Evolutionary conservation across 2,888 invertebrate species (phyloP).

Genomic region (Euplexia lucipara): DNA sequence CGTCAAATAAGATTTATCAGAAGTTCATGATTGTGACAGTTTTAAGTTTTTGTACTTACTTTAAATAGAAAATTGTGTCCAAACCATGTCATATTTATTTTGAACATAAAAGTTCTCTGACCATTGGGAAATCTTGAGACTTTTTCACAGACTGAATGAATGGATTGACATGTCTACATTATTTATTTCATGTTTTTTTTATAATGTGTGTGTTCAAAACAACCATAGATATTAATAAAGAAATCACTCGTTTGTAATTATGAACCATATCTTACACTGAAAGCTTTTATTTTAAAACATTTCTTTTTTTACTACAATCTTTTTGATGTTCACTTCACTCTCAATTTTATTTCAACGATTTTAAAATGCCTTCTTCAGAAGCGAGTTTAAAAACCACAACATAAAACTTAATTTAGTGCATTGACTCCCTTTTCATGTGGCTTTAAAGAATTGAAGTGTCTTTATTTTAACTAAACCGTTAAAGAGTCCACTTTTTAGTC

Average conservation of each 20-base stretch:
- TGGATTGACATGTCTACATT: conserved; percentile 20
- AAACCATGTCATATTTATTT: no score
- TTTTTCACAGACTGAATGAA: no score
- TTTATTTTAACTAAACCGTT: conserved; percentile 53
- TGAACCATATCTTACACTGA: conserved; percentile 59
- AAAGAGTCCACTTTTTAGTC: conserved; percentile 49
- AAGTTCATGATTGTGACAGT: no score
- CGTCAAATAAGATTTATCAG: no score
- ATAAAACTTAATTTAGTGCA: conserved; percentile 52
- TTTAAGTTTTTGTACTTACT: no score
- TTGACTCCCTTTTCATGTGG: conserved; percentile 51
- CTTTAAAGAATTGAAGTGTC: conserved; percentile 47
- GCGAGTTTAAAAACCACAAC: conserved; percentile 40
- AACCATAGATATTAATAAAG: conserved; percentile 68
- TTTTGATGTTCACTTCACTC: conserved; percentile 65
- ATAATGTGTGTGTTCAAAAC: conserved; percentile 56
- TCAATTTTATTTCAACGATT: conserved; percentile 57
- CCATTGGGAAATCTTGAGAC: no score
- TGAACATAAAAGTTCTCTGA: no score
- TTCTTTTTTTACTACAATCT: conserved; percentile 57
- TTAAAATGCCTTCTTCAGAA: conserved; percentile 52
- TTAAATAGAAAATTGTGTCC: no score
- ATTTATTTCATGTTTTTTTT: conserved; percentile 5
- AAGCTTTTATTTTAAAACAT: conserved; percentile 70
- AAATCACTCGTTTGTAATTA: conserved; percentile 67